Evolutionary conservation across 2,888 invertebrate species (phyloP).

Genomic region (Nemurella pictetii): DNA sequence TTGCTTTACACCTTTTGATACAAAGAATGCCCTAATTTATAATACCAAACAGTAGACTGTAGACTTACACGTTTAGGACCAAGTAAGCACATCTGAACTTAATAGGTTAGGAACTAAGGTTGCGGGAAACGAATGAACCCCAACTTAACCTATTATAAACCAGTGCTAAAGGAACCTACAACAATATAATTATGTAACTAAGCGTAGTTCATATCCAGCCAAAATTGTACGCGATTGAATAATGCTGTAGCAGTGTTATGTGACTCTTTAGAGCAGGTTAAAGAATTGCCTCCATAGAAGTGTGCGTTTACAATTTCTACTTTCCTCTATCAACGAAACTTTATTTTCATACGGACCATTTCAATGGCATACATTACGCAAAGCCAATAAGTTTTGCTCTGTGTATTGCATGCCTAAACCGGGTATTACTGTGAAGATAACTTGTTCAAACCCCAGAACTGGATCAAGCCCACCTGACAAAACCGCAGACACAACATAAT

Average conservation of each 20-base stretch:
- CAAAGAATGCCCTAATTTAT: conserved; percentile 21
- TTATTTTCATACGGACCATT: background rate
- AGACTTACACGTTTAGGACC: background rate
- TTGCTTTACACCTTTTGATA: conserved; percentile 25
- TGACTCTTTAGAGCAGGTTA: background rate
- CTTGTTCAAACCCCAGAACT: background rate
- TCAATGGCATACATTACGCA: background rate
- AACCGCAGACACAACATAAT: background rate
- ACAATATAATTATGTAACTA: background rate
- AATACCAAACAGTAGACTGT: background rate
- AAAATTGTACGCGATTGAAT: background rate
- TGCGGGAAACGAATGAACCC: background rate
- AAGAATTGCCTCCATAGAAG: background rate
- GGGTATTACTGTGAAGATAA: background rate
- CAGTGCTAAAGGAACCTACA: background rate
- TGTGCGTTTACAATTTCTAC: background rate
- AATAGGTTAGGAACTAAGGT: background rate
- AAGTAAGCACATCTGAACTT: background rate
- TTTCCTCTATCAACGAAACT: background rate
- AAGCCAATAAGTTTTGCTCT: background rate
- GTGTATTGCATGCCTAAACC: background rate
- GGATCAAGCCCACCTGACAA: background rate
- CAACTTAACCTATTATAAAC: conserved; percentile 19
- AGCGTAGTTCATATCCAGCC: background rate
- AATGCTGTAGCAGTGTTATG: background rate